These are phyloP conservation scores for Alligator sinensis DNA, from an alignment of 2,113 vertebrate species.

Conservation along the genomic window DNA sequence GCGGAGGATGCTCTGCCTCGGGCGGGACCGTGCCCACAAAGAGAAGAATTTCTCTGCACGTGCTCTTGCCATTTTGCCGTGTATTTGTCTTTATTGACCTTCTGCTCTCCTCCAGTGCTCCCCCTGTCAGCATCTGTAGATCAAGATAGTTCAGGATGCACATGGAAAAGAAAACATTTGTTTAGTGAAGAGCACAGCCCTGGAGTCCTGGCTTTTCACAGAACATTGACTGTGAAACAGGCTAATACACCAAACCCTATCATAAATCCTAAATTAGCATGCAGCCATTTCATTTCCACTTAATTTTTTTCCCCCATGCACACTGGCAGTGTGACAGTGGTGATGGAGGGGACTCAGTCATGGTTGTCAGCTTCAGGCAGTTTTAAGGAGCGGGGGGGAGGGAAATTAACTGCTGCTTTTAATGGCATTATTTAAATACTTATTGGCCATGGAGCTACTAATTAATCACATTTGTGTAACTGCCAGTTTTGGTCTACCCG, in stretches of 20 bases:
- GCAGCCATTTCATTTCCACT: neutral
- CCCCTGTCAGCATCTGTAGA: no score
- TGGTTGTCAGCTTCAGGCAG: neutral
- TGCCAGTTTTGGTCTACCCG: neutral
- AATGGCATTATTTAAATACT: neutral
- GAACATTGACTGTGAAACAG: neutral
- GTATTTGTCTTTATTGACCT: neutral
- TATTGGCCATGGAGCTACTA: neutral
- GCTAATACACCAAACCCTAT: neutral
- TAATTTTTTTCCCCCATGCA: neutral
- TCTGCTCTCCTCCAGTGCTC: neutral
- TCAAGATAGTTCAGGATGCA: neutral
- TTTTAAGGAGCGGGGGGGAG: neutral
- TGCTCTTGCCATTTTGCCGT: neutral
- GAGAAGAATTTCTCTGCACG: neutral
- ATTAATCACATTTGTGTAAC: neutral
- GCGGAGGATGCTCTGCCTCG: neutral
- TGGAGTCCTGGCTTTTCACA: neutral
- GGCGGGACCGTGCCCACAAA: neutral
- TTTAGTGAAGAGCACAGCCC: neutral
- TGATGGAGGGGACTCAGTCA: neutral
- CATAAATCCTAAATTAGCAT: neutral
- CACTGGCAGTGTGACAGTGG: neutral
- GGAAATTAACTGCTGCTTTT: neutral
- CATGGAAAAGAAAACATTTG: neutral